phyloP scores from a whole-genome alignment of 2,888 invertebrate genomes.

The Venustoraphidia nigricollis region DNA sequence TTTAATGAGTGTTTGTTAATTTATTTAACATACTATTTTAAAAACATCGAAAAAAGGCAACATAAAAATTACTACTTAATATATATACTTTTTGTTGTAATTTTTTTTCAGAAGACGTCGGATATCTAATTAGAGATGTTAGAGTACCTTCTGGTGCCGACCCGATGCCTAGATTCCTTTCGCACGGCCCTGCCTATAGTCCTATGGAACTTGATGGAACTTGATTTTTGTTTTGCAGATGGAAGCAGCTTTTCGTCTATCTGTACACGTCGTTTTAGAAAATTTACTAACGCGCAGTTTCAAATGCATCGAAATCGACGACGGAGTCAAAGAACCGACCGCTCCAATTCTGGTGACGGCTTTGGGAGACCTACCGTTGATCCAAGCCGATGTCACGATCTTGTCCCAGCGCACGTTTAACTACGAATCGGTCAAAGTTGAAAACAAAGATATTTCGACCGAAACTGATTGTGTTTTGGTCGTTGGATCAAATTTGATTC shows the following conservation, averaged over 20 bases:
- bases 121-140: no score
- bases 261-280: constrained; percentile 58
- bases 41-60: no score
- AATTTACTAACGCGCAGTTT: constrained; percentile 47
- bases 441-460: constrained; percentile 39
- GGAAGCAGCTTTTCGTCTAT: constrained; percentile 31
- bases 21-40: no score
- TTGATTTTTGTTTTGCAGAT: no score
- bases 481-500: constrained; percentile 26
- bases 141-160: no score
- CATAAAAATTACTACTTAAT: no score
- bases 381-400: constrained; percentile 48
- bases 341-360: constrained; percentile 39
- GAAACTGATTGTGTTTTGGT: constrained; percentile 18
- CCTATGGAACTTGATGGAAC: no score
- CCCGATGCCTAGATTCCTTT: no score
- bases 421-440: constrained; percentile 37
- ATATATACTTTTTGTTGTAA: no score
- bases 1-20: no score
- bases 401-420: constrained; percentile 33
- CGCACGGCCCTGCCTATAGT: no score
- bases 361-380: constrained; percentile 50
- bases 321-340: constrained; percentile 28
- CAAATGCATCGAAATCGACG: constrained; percentile 28
- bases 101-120: no score